Evolutionary conservation across 2,797 vertebrate species (phyloP), one percentile per base, ranked within the genome.

Genomic region (Emydoidea blandingii): DNA sequence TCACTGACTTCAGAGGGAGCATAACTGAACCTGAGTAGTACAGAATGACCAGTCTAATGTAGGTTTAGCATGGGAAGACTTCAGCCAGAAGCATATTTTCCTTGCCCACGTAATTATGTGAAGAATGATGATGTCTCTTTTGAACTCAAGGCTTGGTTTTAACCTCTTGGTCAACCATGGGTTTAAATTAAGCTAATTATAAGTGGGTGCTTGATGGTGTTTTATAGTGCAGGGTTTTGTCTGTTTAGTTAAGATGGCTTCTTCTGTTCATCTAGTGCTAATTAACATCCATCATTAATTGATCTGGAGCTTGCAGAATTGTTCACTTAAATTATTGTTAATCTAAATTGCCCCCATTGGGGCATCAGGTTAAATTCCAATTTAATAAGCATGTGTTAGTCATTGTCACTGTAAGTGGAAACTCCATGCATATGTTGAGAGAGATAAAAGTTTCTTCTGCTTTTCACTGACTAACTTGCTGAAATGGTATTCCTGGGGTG

Each of bases 131-230:
- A 52, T 90, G 41, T 85, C 31, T 59, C 56, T 56, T 88, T 91
- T 91, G 83, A 95, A 85, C 89, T 94, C 84, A 56, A 88, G 81
- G 53, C 79, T 94, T 97, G 53, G 78, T 96, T 96, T 97, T 97
- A 97, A 93, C 86, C 95, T 87, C 88, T 90, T 93, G 44, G 95
- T 98, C 91, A 96, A 93, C 80, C 87, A 87, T 86, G 49, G 91
- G 27, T 92, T 98, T 98, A 97, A 98, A 95, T 97, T 97, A 97
- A 94, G 92, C 81, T 97, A 62, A 87, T 97, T 97, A n/a, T 89
- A 79, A 88, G 91, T 62, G 50, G 90, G 81, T 90, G 65, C 76
- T 96, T 95, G 90, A 94, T 97, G 81, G 47, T 89, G 79, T 96
- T 94, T 97, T 97, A 97, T 94, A 96, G 92, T 88, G 56, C 86